These are phyloP conservation scores for Flexamia atlantica DNA, from an alignment of 2,888 invertebrate genomes.

Conservation along the genomic window DNA sequence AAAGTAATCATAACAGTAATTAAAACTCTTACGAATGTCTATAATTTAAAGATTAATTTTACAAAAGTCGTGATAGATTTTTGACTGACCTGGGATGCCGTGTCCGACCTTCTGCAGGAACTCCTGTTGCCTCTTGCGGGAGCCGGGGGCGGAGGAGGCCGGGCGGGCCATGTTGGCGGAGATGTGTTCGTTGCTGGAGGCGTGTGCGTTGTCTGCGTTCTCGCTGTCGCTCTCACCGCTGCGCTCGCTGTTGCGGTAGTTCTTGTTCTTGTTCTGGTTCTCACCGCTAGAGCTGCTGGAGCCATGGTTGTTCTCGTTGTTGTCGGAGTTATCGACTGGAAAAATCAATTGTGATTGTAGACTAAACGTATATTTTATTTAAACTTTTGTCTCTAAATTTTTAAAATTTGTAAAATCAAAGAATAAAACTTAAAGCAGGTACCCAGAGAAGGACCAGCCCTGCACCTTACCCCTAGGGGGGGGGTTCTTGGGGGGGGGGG, in stretches of 20 bases:
- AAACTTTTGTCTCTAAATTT: too few relatives aligned
- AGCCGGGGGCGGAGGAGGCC: conserved; percentile 73
- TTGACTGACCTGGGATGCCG: conserved; percentile 74
- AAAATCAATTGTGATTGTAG: too few relatives aligned
- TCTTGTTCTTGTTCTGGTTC: conserved; percentile 8
- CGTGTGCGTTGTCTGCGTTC: conserved; percentile 39
- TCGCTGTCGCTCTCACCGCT: background rate
- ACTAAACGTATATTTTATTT: too few relatives aligned
- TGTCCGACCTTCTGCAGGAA: conserved; percentile 73
- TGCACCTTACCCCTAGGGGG: too few relatives aligned
- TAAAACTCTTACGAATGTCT: too few relatives aligned
- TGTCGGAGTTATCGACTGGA: conserved; percentile 39
- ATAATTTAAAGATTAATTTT: too few relatives aligned
- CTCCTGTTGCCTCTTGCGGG: conserved; percentile 70
- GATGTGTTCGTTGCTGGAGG: conserved; percentile 62
- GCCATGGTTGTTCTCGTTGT: conserved; percentile 60
- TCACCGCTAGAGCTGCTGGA: background rate
- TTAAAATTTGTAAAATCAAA: too few relatives aligned
- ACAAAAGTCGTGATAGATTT: too few relatives aligned
- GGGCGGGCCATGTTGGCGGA: conserved; percentile 71
- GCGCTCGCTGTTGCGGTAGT: conserved; percentile 35
- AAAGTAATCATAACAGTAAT: too few relatives aligned
- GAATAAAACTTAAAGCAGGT: too few relatives aligned
- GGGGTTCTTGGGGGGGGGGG: too few relatives aligned
- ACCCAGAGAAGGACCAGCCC: too few relatives aligned